Evolutionary conservation across 2,888 invertebrate genomes (phyloP).

Genomic region (Eumerus sabulonum): DNA sequence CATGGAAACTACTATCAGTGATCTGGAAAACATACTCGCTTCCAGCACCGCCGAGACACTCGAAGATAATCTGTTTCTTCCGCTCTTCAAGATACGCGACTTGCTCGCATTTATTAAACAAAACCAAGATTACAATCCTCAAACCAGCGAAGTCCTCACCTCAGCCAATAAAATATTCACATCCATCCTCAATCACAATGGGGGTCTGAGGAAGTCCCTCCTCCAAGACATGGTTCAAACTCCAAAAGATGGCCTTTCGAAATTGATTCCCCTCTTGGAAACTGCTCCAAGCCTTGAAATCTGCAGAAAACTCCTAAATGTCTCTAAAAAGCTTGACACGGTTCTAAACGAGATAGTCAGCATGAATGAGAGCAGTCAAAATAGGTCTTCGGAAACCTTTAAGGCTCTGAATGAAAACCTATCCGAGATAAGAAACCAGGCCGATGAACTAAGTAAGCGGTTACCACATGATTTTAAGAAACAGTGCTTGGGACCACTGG

Average conservation of each 20-base stretch:
- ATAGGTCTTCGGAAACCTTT: conserved; percentile 39
- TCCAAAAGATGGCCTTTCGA: conserved; percentile 62
- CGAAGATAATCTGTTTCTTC: conserved; percentile 71
- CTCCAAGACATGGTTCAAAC: conserved; percentile 70
- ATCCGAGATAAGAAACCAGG: conserved; percentile 26
- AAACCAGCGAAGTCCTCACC: conserved; percentile 41
- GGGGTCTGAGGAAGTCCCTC: conserved; percentile 69
- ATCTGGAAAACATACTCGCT: conserved; percentile 65
- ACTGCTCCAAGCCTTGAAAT: conserved; percentile 35
- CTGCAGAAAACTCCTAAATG: conserved; percentile 46
- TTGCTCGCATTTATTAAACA: conserved; percentile 65
- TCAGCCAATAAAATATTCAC: conserved; percentile 67
- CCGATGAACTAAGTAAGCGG: conserved; percentile 38
- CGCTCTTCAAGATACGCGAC: conserved; percentile 72
- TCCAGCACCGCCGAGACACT: conserved; percentile 43
- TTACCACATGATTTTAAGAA: conserved; percentile 47
- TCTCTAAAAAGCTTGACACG: conserved; percentile 31
- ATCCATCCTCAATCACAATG: conserved; percentile 69
- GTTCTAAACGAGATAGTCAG: conserved; percentile 49
- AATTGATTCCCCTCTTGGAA: conserved; percentile 63
- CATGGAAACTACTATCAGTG: conserved; percentile 63
- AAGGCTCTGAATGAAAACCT: conserved; percentile 23
- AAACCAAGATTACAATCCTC: conserved; percentile 12
- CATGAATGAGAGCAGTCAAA: conserved; percentile 42
- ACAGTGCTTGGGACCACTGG: conserved; percentile 41